Evolutionary conservation across 1,140 invertebrate species (phyloP), one percentile per base, ranked within the genome.

Genomic region (Zaprionus tsacasi): DNA sequence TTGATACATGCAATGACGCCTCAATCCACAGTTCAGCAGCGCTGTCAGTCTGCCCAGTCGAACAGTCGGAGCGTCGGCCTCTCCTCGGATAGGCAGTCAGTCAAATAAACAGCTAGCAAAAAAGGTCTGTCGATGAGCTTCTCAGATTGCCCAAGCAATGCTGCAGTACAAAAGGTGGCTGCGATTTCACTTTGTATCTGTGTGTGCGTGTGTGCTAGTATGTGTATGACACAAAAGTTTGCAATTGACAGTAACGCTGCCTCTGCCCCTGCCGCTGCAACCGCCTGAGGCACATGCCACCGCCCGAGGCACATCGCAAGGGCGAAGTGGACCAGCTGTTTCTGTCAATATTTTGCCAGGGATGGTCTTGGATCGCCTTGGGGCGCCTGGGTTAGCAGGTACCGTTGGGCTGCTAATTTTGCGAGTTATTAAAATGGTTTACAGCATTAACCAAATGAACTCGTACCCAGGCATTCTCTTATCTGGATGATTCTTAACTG

Each of bases 61-160:
- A 6, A 35, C 38, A 25, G 58, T 25, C 58, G 40, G 60, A 76
- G 76, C 61, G 76, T 78, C 81, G 7, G 25, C 58, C 43, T 5
- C 10, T 12, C 48, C 27, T 38, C 40, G 15, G 12, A 45, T 30
- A 21, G 66, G 3, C 56, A 50, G 59, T 72, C 77, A 78, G 83
- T 81, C 74, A 85, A 83, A 78, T 66, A 83, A 70, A 68, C 76
- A 85, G 70, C 52, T 38, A 76, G 52, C 57, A 63, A 63, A 74
- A 74, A 48, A 60, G 30, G 45, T 36, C 56, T 59, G 27, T 60
- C 70, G 56, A 68, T 59, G 70, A 43, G 55, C n/a, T 38, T 38
- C 17, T 30, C 7, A 65, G 61, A 71, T 57, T 71, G 40, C 30
- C 63, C 50, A 52, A 27, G 54, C 40, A 45, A 15, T 45, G n/a